Percentiles rank a stretch among this genome's conserved stretches.
These are phyloP conservation scores for Apocrypta bakeri DNA, from an alignment of 1,140 invertebrate species.

Conservation along the genomic window DNA sequence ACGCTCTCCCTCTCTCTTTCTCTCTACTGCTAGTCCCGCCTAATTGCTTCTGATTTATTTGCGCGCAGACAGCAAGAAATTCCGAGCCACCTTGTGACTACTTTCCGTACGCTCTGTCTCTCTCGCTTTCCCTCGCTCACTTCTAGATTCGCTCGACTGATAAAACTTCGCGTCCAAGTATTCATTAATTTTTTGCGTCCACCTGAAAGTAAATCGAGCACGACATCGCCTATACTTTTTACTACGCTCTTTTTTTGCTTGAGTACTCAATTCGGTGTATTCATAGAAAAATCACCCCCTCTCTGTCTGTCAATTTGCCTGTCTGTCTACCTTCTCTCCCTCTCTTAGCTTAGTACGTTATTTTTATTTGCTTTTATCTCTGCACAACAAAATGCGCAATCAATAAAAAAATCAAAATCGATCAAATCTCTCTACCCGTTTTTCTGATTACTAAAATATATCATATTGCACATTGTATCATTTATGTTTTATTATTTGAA, in stretches of 20 bases:
- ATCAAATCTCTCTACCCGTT: no score
- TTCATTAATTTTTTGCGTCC: background rate
- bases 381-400: no score
- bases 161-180: background rate
- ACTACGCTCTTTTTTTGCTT: background rate
- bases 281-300: no score
- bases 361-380: no score
- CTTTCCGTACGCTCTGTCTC: background rate
- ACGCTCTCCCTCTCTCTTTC: background rate
- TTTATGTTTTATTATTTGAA: no score
- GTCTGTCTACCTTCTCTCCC: no score
- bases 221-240: background rate
- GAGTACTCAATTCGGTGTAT: background rate
- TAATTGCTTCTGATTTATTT: conserved; percentile 18
- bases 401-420: no score
- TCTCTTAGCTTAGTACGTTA: no score
- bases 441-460: no score
- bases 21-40: background rate
- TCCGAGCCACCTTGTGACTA: background rate
- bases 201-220: background rate
- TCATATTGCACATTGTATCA: no score
- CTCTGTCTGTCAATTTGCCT: no score
- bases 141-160: background rate
- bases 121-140: background rate
- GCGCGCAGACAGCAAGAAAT: background rate